phyloP scores from a whole-genome alignment of 2,888 invertebrate species.

The Alentia gelatinosa region DNA sequence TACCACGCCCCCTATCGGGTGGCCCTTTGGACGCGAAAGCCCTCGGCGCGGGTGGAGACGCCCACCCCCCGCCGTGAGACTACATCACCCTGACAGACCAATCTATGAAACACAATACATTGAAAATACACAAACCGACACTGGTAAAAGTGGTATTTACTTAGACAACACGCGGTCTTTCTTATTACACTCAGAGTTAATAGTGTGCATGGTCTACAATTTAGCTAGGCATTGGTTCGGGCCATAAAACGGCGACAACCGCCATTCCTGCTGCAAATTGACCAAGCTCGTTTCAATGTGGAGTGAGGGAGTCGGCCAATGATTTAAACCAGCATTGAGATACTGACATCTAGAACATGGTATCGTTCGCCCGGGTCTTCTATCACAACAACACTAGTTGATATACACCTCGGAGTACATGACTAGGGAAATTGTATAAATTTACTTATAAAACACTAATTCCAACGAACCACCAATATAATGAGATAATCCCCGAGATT shows the following conservation, averaged over 20 bases:
- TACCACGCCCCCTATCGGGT: slow-evolving; percentile 12
- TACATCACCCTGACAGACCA: slow-evolving; percentile 52
- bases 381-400: too few relatives aligned
- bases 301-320: neutral
- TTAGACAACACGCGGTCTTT: slow-evolving; percentile 43
- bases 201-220: slow-evolving; percentile 12
- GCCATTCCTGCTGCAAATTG: neutral
- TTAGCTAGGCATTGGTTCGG: neutral
- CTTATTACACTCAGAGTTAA: slow-evolving; percentile 46
- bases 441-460: too few relatives aligned
- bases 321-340: neutral
- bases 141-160: slow-evolving; percentile 46
- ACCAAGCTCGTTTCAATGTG: too few relatives aligned
- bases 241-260: neutral
- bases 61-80: slow-evolving; percentile 49
- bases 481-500: too few relatives aligned
- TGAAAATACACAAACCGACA: slow-evolving; percentile 43
- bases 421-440: too few relatives aligned
- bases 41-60: neutral
- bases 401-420: too few relatives aligned
- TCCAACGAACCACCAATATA: too few relatives aligned
- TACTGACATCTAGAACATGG: too few relatives aligned
- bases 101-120: slow-evolving; percentile 41
- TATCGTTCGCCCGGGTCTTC: too few relatives aligned
- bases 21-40: neutral